Conservation (phyloP, 2,797 vertebrate genomes). For the Phrynocephalus forsythii region DNA sequence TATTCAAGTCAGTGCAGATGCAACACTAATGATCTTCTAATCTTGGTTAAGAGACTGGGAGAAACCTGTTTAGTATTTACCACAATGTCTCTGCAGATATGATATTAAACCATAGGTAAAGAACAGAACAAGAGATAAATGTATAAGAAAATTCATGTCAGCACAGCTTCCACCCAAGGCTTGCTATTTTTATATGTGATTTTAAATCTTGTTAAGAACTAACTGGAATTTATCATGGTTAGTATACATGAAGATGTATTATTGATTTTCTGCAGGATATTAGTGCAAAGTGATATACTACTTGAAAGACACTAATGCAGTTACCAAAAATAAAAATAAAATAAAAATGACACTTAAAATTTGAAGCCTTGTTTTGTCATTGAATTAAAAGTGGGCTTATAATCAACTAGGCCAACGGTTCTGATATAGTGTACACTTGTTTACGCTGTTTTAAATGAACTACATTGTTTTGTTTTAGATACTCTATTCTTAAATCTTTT, state of each 20-base stretch:
- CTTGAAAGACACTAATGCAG: background rate
- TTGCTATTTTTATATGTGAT: background rate
- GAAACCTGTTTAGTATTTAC: background rate
- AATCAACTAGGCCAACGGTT: too few relatives aligned
- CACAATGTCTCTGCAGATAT: background rate
- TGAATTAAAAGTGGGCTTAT: too few relatives aligned
- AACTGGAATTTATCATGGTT: background rate
- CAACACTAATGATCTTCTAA: slow-evolving; percentile 18
- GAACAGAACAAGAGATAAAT: too few relatives aligned
- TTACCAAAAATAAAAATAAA: background rate
- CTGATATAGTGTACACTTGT: too few relatives aligned
- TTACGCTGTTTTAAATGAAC: too few relatives aligned
- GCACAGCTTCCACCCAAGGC: background rate
- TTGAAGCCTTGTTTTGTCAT: too few relatives aligned
- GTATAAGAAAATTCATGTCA: background rate
- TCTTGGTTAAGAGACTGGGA: slow-evolving; percentile 12
- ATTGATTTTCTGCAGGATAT: background rate
- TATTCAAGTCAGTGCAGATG: slow-evolving; percentile 17
- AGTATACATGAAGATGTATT: background rate
- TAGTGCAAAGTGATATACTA: background rate
- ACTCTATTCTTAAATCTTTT: too few relatives aligned
- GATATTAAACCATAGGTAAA: too few relatives aligned
- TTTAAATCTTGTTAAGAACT: slow-evolving; percentile 4
- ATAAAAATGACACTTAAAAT: background rate
- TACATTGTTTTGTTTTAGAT: too few relatives aligned